Conservation (phyloP, 2,113 vertebrate species). For the Callaeas wilsoni region DNA sequence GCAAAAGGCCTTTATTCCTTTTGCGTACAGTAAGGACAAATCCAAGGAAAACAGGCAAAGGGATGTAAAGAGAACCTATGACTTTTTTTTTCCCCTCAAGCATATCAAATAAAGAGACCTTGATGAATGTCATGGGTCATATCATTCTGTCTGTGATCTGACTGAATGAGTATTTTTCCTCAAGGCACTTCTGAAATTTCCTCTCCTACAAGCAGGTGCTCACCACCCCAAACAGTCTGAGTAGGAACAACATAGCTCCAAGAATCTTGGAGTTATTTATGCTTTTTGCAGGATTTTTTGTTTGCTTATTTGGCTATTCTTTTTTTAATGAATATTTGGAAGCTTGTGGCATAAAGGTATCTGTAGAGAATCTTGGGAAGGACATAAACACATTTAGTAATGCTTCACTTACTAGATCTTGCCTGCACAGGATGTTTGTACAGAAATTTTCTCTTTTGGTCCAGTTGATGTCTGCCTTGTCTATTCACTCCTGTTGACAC, state of each 20-base stretch:
- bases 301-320: neutral
- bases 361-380: neutral
- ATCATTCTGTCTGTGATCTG: neutral
- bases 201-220: neutral
- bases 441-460: neutral
- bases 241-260: neutral
- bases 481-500: neutral
- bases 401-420: neutral
- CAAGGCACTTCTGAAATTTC: neutral
- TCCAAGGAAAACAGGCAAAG: neutral
- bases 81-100: fast-evolving
- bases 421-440: neutral
- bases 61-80: neutral
- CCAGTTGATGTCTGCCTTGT: neutral
- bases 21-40: neutral
- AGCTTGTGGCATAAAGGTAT: neutral
- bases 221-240: neutral
- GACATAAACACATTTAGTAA: neutral
- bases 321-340: neutral
- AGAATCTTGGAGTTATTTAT: neutral
- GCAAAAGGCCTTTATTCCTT: neutral
- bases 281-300: neutral
- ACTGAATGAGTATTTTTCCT: neutral
- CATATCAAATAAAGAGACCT: neutral
- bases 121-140: neutral